Evolutionary conservation across 2,888 invertebrate species (phyloP).

Genomic region (Bimastos eiseni): DNA sequence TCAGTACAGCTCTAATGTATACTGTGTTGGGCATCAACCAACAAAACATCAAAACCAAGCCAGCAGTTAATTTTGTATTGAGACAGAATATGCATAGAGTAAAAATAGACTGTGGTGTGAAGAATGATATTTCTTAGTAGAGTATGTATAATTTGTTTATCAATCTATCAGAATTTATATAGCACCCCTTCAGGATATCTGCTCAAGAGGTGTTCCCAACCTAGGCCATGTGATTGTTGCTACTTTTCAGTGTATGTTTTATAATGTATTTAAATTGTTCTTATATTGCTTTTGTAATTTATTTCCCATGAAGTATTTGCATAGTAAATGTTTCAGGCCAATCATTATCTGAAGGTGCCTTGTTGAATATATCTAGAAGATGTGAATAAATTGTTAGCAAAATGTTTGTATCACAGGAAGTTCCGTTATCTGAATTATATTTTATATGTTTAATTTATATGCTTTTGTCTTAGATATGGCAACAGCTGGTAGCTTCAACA

Average conservation of each 20-base stretch:
- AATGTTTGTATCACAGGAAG: not conserved
- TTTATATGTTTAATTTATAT: not conserved
- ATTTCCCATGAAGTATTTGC: not conserved
- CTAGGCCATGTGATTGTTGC: no score
- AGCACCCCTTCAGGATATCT: no score
- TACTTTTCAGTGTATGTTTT: no score
- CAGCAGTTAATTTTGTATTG: not conserved
- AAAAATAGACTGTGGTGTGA: not conserved
- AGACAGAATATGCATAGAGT: not conserved
- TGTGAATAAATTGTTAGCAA: not conserved
- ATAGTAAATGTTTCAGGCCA: not conserved
- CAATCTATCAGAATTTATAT: no score
- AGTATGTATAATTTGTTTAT: no score
- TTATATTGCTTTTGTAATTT: not conserved
- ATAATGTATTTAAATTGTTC: not conserved
- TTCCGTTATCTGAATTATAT: not conserved
- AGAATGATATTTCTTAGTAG: not conserved
- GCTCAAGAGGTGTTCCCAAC: no score
- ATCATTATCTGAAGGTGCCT: not conserved
- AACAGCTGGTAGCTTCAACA: conserved; percentile 19
- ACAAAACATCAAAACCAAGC: not conserved
- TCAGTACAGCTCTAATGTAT: no score
- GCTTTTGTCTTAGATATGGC: not conserved
- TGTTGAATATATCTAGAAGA: not conserved
- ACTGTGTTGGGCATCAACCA: not conserved